Evolutionary conservation across 2,797 vertebrate species (phyloP), one percentile per base, ranked within the genome.

Genomic region (Balearica regulorum): DNA sequence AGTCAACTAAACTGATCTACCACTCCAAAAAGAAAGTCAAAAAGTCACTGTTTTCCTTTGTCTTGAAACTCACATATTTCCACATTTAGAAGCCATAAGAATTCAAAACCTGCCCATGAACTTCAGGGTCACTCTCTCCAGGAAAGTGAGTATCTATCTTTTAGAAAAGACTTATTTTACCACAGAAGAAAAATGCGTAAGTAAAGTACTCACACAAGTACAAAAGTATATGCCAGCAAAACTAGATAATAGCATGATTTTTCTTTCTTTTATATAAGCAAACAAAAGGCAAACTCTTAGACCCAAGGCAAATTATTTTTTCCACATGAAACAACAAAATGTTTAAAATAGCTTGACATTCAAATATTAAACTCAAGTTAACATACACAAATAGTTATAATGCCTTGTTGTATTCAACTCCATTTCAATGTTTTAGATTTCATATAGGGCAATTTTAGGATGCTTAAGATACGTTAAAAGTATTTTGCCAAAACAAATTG

Each of bases 251-350:
- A 89, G n/a, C 11, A 62, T 9, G 5, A 39, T 48, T 82, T 66
- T 68, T 83, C n/a, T 39, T 80, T 60, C 20, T 86, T 91, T 93
- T 81, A 62, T 29, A 44, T 17, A 57, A 65, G 41, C 41, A 83
- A 89, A 87, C 64, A 80, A 96, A 95, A 92, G 41, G 11, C 24
- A 85, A 92, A n/a, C 85, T 85, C 62, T 61, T 76, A 91, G 90
- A 86, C 55, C 24, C 14, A 78, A 80, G 16, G 44, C 19, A 83
- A 68, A 79, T 19, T 0, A 39, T 68, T 80, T 78, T 92, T 75
- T 92, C 64, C 53, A 90, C 81, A 33, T 37, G 65, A 95, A 96
- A 95, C 19, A 86, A 72, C 44, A 41, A 91, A 72, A 80, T 49
- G 24, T 80, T 88, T 87, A 71, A 33, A 55, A 44, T 13, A 54